These are phyloP conservation scores for Erinaceus europaeus DNA, from an alignment of 2,113 vertebrate genomes.

Conservation along the genomic window DNA sequence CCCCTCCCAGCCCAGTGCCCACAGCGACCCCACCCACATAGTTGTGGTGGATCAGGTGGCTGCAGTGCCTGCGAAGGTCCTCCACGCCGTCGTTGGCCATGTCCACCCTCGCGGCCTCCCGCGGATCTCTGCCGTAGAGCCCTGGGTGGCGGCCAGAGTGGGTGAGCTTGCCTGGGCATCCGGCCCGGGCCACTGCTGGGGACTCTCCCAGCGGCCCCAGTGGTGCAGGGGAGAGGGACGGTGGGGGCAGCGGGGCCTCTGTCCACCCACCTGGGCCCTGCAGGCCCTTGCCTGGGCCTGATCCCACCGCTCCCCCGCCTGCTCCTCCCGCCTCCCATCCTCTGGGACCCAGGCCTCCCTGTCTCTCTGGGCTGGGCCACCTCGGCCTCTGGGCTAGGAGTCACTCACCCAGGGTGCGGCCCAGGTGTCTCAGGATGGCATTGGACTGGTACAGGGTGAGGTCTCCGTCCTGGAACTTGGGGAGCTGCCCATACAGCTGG, in stretches of 20 bases:
- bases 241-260: background rate
- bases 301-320: too few species aligned
- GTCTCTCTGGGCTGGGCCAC: too few species aligned
- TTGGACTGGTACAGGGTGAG: constrained; percentile 84
- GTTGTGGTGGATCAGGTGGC: constrained; percentile 83
- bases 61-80: constrained; percentile 80
- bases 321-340: too few species aligned
- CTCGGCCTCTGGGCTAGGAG: too few species aligned
- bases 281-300: too few species aligned
- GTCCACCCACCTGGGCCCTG: too few species aligned
- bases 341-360: too few species aligned
- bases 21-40: constrained; percentile 36
- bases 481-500: constrained; percentile 84
- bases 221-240: too few species aligned
- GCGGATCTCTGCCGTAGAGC: constrained; percentile 80
- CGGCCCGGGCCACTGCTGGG: too few species aligned
- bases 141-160: constrained; percentile 53
- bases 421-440: constrained; percentile 83
- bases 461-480: constrained; percentile 82
- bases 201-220: too few species aligned
- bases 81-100: constrained; percentile 83
- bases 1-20: background rate
- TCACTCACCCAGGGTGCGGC: constrained; percentile 78
- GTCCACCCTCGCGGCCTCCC: constrained; percentile 77
- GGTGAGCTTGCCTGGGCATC: too few species aligned